A percentile compares a stretch with the other conserved stretches of the same genome.
Evolutionary conservation across 2,888 invertebrate genomes (phyloP).

Genomic region (Eurois occulta): DNA sequence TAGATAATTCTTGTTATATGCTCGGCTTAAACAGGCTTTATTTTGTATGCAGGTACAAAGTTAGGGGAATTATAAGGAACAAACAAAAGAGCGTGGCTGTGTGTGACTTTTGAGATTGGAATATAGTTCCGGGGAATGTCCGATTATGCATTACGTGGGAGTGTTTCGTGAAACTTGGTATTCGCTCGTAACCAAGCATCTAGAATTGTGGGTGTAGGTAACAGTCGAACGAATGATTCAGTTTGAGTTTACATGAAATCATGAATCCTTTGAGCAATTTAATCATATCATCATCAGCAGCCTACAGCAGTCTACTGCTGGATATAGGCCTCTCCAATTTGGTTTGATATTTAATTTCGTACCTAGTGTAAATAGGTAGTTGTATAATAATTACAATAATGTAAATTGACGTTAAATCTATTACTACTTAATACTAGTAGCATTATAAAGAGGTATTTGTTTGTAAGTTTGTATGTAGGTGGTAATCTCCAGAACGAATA

Average conservation of each 20-base stretch:
- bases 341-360: neutral
- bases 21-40: neutral
- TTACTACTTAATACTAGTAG: no score
- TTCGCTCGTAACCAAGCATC: conserved; percentile 1
- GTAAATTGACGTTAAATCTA: neutral
- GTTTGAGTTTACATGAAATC: neutral
- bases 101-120: conserved; percentile 14
- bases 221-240: neutral
- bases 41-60: neutral
- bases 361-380: neutral
- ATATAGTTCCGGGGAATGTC: conserved; percentile 10
- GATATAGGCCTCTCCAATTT: neutral
- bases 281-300: neutral
- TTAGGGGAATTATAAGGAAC: neutral
- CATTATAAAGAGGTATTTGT: no score
- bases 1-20: neutral
- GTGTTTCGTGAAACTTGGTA: conserved; percentile 19
- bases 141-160: conserved; percentile 8
- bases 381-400: neutral
- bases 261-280: neutral
- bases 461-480: no score
- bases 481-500: no score
- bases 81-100: conserved; percentile 17
- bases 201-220: neutral
- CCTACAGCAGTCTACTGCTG: neutral